A percentile compares a stretch with the other conserved stretches of the same genome.
Conservation (phyloP, 2,113 vertebrate species). For the Pteruthius melanotis region DNA sequence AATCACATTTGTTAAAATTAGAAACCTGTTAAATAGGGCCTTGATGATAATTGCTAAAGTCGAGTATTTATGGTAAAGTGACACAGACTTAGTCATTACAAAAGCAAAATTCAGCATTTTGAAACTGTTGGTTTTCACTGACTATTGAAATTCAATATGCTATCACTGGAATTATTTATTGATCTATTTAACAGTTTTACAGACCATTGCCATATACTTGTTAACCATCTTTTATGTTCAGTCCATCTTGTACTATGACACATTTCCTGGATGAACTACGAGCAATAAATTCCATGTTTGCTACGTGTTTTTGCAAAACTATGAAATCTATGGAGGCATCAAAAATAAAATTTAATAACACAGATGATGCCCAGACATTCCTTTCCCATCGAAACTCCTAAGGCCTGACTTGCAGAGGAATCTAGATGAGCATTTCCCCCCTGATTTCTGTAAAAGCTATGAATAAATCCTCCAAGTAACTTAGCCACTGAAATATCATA, state of each 20-base stretch:
- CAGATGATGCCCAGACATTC: constrained; percentile 13
- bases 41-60: constrained; percentile 27
- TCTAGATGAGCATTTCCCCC: not conserved
- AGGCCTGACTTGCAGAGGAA: not conserved
- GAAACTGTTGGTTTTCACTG: not conserved
- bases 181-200: constrained; percentile 29
- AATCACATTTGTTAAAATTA: constrained; percentile 28
- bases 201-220: not conserved
- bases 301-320: not conserved
- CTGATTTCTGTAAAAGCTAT: not conserved
- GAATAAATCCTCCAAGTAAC: constrained; percentile 24
- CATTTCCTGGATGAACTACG: constrained; percentile 12
- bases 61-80: constrained; percentile 3
- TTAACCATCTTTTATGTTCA: constrained; percentile 19
- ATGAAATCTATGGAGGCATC: not conserved
- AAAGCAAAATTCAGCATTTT: constrained; percentile 44
- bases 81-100: not conserved
- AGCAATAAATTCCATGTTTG: constrained; percentile 26
- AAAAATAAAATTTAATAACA: constrained; percentile 30
- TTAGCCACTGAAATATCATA: not conserved
- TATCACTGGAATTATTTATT: constrained; percentile 50
- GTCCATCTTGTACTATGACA: constrained; percentile 7
- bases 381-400: not conserved
- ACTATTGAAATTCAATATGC: constrained; percentile 32
- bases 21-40: constrained; percentile 24